Percentiles rank a stretch among this genome's conserved stretches.
Conservation (phyloP, 2,797 vertebrate species). For the Chaetophractus vellerosus region DNA sequence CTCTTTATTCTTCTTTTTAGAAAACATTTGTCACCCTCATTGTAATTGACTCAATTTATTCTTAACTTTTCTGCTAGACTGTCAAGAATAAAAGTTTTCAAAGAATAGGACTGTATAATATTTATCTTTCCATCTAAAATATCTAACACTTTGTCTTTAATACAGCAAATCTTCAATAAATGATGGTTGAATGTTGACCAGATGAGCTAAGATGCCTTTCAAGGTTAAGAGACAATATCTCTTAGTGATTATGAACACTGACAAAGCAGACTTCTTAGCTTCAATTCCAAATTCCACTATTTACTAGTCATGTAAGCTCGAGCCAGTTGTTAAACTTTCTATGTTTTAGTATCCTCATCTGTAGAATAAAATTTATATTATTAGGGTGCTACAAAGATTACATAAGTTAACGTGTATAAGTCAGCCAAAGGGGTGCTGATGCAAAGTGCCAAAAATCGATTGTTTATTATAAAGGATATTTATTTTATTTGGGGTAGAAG, state of each 20-base stretch:
- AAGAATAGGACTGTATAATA: background rate
- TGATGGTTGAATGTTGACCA: background rate
- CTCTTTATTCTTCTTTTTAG: background rate
- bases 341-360: background rate
- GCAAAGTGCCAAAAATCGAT: no score
- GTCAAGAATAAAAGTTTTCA: background rate
- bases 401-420: background rate
- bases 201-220: constrained; percentile 28
- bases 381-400: background rate
- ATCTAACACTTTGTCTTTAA: constrained; percentile 21
- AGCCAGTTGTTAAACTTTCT: background rate
- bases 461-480: no score
- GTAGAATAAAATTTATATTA: constrained; percentile 46
- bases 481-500: no score
- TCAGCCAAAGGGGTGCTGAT: no score
- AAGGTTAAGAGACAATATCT: background rate
- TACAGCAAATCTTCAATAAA: background rate
- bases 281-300: background rate
- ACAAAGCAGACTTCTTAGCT: background rate
- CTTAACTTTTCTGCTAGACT: background rate
- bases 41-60: background rate
- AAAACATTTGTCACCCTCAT: background rate
- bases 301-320: background rate
- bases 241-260: background rate
- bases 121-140: constrained; percentile 10